Evolutionary conservation across 2,888 invertebrate species (phyloP), one percentile per base, ranked within the genome.

Genomic region (Caenorhabditis plicata): DNA sequence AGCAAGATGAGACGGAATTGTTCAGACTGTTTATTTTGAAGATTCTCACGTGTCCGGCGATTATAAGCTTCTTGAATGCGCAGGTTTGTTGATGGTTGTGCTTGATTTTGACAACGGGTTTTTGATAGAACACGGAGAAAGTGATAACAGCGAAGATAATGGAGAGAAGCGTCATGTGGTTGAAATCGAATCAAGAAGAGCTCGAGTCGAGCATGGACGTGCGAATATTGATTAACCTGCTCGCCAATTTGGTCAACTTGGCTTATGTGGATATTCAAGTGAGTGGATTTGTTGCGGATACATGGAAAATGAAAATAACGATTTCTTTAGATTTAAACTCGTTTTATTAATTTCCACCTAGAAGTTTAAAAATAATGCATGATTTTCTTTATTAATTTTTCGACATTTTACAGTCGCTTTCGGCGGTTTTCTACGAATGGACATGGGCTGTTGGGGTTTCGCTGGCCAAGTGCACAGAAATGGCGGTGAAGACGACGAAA

Each of bases 171-270:
- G 39, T 75, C 13, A 27, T 23, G 1, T 58, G 61, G 55, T 48
- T 74, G 11, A 51, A 57, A 11, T 44, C 45, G 4, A 54, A 67
- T 36, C 52, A 55, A 31, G 57, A 67, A 13, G 35, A 61, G 7
- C 42, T 74, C 20, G 58, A 62, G 11, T 36, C 43, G 2, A 23
- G 47, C 2, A 42, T 63, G 26, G 57, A 64, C 41, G 60, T 62
- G 9, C 41, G 62, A 9, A 42, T 53, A 8, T 41, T 62, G 0
- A 56, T 78, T 32, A 68, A 69, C 50, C 52, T 78, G 22, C 45
- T 77, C 44, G 79, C 72, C 1, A 80, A 80, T 51, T 45, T 80
- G 4, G 64, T 80, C 13, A 75, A 79, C 45, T 61, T 79, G 27
- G 70, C 69, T 3, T 67, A 63, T 50, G 41, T 74, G 9, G 66